Conservation (phyloP, 2,797 vertebrate genomes). For the Orestias chungarensis region DNA sequence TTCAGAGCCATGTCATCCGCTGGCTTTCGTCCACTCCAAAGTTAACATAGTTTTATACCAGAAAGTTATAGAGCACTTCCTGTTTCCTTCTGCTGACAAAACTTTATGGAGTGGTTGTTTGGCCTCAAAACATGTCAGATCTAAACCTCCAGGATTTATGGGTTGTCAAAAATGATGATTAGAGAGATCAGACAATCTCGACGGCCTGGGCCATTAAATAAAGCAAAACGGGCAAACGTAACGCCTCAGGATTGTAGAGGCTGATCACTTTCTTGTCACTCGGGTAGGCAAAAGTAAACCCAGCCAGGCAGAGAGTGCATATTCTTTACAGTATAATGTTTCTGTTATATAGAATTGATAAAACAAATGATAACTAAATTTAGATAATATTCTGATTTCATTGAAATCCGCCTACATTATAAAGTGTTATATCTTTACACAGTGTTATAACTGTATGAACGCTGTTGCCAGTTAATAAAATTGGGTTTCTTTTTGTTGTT, state of each 20-base stretch:
- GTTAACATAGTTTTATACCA: neutral
- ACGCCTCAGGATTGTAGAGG: neutral
- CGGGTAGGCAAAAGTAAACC: neutral
- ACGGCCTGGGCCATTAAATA: neutral
- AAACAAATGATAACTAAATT: neutral
- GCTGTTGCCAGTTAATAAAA: neutral
- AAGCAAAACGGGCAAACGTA: neutral
- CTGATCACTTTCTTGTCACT: neutral
- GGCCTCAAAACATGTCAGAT: neutral
- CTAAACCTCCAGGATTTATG: neutral
- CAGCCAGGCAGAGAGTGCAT: neutral
- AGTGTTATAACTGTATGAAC: no score
- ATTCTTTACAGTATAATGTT: neutral
- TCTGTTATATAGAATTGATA: neutral
- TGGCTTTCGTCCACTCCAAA: neutral
- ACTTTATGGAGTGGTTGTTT: neutral
- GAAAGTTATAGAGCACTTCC: neutral
- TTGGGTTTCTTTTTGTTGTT: neutral
- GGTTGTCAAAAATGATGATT: neutral
- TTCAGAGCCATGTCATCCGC: neutral
- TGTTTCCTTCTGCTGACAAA: neutral
- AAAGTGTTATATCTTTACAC: neutral
- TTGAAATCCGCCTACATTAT: neutral
- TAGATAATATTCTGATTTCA: neutral
- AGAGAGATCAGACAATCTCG: neutral